Base-by-base conservation (phyloP, 2,888 invertebrate species). In the Augochlorella aurata region DNA sequence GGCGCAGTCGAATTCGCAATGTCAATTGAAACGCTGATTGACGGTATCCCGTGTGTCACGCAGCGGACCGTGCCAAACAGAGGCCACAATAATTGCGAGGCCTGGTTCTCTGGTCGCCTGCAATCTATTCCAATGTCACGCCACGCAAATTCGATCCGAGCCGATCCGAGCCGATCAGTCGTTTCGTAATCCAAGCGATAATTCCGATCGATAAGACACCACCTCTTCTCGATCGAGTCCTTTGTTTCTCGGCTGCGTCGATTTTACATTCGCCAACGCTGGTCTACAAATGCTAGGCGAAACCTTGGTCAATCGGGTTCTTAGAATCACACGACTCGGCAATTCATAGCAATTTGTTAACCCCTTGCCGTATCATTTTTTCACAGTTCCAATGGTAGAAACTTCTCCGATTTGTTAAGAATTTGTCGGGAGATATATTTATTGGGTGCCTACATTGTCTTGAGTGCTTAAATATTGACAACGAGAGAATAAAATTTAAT, bases 11-110 rank as follows among this genome's bases (percentile, higher is more conserved):
- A 86, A 89, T 83, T 88, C 74, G 84, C 82, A 72, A 80, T 87
- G 85, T 84, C 90, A 88, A 90, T 90, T 87, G 86, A 78, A 86
- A 82, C 77, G 82, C 79, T 88, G 89, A 88, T 89, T 77, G 89
- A 88, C 88, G 80, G 81, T 89, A 85, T 89, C 88, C 87, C 83
- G 85, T 73, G 73, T 81, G 74, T 61, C 66, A 72, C 38, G 68
- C 79, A 61, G 61, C 52, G 49, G 29, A 83, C 74, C 84, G 80
- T 84, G 83, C 85, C 81, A 85, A 85, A 69, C 78, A 58, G 58
- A 74, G 74, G 54, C 44, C 69, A 58, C 74, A 67, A 81, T 82
- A 73, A 77, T 81, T 66, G 74, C 73, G 16, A 71, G 24, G 54
- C 12, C 24, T 44, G 47, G 52, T 29, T 18, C 61, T 18, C 29